These are phyloP conservation scores for Helostoma temminkii DNA, from an alignment of 2,797 vertebrate genomes.

Conservation along the genomic window DNA sequence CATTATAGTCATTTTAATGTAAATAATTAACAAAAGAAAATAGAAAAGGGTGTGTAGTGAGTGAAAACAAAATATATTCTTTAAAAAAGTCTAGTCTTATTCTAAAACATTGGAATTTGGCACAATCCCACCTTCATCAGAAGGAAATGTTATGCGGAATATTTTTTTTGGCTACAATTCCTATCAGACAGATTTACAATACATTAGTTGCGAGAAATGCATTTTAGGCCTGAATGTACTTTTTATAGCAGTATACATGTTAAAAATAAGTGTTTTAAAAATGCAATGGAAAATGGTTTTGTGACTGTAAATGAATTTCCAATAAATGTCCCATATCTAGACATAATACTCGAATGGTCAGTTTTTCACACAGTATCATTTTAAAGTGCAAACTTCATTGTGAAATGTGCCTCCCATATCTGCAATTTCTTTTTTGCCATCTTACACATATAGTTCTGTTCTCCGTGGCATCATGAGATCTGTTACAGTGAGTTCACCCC, in stretches of 20 bases:
- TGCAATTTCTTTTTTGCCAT: background rate
- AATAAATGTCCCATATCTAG: background rate
- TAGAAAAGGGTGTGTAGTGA: conserved; percentile 47
- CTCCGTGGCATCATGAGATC: background rate
- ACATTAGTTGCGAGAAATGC: background rate
- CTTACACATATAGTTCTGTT: background rate
- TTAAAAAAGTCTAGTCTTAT: background rate
- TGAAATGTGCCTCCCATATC: background rate
- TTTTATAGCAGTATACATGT: background rate
- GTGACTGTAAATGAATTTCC: conserved; percentile 1
- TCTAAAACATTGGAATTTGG: conserved; percentile 53
- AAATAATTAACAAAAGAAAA: conserved; percentile 41
- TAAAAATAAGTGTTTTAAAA: background rate
- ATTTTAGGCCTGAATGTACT: conserved; percentile 7
- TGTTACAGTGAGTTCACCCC: conserved; percentile 75
- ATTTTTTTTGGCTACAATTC: background rate
- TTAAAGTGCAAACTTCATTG: background rate
- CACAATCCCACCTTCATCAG: conserved; percentile 42
- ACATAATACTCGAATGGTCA: too few species aligned
- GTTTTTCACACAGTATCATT: background rate
- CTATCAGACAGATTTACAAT: conserved; percentile 5
- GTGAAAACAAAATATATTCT: conserved; percentile 12
- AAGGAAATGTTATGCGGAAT: conserved; percentile 20
- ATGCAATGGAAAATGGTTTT: background rate
- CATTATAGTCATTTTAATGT: conserved; percentile 10